Base-by-base conservation (phyloP, 1,140 invertebrate species). In the Gonioctena quinquepunctata region DNA sequence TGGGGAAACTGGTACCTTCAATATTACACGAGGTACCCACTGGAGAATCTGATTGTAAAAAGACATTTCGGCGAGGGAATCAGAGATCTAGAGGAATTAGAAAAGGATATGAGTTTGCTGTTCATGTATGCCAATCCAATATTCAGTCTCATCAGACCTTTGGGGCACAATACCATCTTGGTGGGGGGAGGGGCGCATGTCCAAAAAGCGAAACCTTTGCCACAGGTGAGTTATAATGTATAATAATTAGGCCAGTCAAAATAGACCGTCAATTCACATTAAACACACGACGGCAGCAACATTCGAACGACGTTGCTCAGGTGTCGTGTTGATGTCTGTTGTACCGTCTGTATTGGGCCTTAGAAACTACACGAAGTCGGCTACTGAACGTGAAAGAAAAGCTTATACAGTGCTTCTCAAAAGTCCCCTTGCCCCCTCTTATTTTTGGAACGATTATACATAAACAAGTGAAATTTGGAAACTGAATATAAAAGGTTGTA, bases 141-240 rank as follows among this genome's bases (percentile, higher is more conserved):
- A 11, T 81, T 85, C 69, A 73, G 82, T 62, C 77, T 80, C 19
- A 81, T 82, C 26, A 79, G 83, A 27, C 84, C 87, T 3, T 72
- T 83, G 5, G 79, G 84, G 4, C 85, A 85, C 11, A 80, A 74
- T 57, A 81, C 86, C 3, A 73, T 87, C 7, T 77, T 83, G 62
- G 76, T 88, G 50, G 85, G 85, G 13, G 85, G 85, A 22, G 84
- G 85, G 2, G 74, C 86, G 18, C 86, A 87, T 75, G 76, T 83
- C 8, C 18, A 54, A 28, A 79, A 81, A 67, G 72, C 78, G 3
- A 82, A 84, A 66, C 64, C 79, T 19, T 60, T 87, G 65, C 82
- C 85, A 4, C 50, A 74, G 62, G 80, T 67, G 79, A 85, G 33
- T 42, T 42, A 2, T 42, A 2, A 13, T 33, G 0, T 13, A n/a